A percentile compares a stretch with the other conserved stretches of the same genome.
Evolutionary conservation across 2,888 invertebrate genomes (phyloP).

Genomic region (Tetheella fluctuosa): DNA sequence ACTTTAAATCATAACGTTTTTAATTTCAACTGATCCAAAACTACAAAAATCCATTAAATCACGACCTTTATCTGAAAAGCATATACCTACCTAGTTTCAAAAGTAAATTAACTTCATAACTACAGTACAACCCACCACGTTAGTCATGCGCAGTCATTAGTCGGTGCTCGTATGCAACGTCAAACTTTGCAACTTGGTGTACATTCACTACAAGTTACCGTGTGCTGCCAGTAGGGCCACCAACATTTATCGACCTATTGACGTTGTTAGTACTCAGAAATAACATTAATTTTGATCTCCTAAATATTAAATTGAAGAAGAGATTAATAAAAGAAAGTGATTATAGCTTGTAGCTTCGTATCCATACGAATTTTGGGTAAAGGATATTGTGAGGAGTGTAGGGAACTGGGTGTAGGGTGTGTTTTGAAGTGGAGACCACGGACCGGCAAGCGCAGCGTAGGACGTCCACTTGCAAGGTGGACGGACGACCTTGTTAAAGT

Average conservation of each 20-base stretch:
- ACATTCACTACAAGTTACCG: slow-evolving; percentile 11
- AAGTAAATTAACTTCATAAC: background rate
- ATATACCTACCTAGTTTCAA: no score
- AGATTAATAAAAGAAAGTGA: background rate
- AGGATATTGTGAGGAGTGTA: no score
- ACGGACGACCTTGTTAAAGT: no score
- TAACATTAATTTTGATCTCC: background rate
- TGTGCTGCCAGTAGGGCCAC: background rate
- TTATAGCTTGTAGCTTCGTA: background rate
- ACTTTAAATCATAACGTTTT: no score
- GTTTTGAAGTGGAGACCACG: no score
- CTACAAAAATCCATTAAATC: no score
- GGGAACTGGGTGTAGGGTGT: no score
- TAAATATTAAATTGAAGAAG: background rate
- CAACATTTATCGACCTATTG: slow-evolving; percentile 9
- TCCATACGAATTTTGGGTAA: no score
- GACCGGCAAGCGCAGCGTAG: no score
- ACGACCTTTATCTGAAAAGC: no score
- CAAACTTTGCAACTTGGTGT: slow-evolving; percentile 25
- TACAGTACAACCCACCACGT: slow-evolving; percentile 16
- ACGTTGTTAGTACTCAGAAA: background rate
- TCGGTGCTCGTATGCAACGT: slow-evolving; percentile 18
- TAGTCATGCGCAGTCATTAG: slow-evolving; percentile 34
- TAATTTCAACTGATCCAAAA: no score
- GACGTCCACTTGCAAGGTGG: no score